Conservation (phyloP, 2,797 vertebrate genomes). For the Hozukius guyotensis region DNA sequence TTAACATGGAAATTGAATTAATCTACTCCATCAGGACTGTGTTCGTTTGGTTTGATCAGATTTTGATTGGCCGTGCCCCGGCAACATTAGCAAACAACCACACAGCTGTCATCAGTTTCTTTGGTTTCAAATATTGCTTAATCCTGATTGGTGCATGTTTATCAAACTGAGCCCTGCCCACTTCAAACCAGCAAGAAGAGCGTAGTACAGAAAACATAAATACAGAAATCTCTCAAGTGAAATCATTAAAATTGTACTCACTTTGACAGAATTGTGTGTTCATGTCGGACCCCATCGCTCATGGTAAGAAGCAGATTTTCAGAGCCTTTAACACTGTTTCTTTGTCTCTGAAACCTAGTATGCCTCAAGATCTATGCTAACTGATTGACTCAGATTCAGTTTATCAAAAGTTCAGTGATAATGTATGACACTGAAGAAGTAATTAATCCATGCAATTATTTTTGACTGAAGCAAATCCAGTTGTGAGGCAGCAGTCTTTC, state of each 20-base stretch:
- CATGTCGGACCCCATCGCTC: too few relatives aligned
- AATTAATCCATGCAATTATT: conserved; percentile 18
- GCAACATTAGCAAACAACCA: neutral
- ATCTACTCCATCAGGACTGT: neutral
- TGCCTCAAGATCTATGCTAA: neutral
- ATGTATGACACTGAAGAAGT: neutral
- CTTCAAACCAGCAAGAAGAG: neutral
- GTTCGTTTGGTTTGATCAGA: neutral
- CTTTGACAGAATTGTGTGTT: too few relatives aligned
- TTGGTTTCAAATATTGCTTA: neutral
- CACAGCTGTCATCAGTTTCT: neutral
- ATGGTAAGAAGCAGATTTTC: neutral
- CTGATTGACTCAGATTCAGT: neutral
- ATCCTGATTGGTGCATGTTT: too few relatives aligned
- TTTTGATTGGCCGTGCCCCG: neutral
- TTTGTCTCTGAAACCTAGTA: neutral
- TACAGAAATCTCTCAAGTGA: too few relatives aligned
- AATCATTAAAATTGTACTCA: too few relatives aligned
- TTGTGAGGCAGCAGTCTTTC: neutral
- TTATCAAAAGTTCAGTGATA: neutral
- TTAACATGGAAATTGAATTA: neutral
- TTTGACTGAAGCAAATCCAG: neutral
- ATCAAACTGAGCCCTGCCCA: too few relatives aligned
- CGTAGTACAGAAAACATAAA: neutral
- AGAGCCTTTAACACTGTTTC: neutral